These are phyloP conservation scores for Teleopsis dalmanni DNA, from an alignment of 1,140 invertebrate genomes.

Conservation along the genomic window DNA sequence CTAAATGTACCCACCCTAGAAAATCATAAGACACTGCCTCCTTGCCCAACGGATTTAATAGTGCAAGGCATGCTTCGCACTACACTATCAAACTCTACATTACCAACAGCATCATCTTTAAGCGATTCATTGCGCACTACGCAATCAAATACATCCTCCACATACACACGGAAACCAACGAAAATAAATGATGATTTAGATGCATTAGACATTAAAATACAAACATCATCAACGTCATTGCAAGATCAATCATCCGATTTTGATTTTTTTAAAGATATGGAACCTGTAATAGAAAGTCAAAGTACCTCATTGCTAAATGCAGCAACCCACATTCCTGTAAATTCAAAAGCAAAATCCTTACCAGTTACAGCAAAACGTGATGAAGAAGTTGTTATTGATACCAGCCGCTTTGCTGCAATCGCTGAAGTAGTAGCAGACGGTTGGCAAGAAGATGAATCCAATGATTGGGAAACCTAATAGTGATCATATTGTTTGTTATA, in stretches of 20 bases:
- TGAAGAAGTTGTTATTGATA: constrained; percentile 19
- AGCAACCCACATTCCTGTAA: too few species aligned
- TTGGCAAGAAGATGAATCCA: constrained; percentile 34
- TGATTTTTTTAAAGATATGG: constrained; percentile 79
- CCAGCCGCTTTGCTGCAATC: constrained; percentile 28
- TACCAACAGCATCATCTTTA: constrained; percentile 4
- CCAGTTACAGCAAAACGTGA: constrained; percentile 1
- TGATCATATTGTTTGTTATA: constrained; percentile 6
- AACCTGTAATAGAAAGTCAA: constrained; percentile 65
- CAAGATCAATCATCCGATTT: constrained; percentile 49
- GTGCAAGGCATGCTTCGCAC: too few species aligned
- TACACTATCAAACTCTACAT: too few species aligned
- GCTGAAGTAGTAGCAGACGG: constrained; percentile 12
- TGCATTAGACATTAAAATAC: constrained; percentile 67
- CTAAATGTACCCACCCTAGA: not conserved
- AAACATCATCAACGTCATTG: constrained; percentile 44
- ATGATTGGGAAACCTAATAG: constrained; percentile 3
- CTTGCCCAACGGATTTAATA: too few species aligned
- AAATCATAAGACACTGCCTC: constrained; percentile 5
- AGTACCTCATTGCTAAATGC: constrained; percentile 39
- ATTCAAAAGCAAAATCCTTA: not conserved
- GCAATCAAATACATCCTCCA: constrained; percentile 11
- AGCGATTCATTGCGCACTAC: constrained; percentile 12
- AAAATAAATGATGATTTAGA: constrained; percentile 55
- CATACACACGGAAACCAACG: too few species aligned